Percentiles rank a stretch among this genome's conserved stretches.
Conservation (phyloP, 2,113 vertebrate species). For the Percopsis transmontana region DNA sequence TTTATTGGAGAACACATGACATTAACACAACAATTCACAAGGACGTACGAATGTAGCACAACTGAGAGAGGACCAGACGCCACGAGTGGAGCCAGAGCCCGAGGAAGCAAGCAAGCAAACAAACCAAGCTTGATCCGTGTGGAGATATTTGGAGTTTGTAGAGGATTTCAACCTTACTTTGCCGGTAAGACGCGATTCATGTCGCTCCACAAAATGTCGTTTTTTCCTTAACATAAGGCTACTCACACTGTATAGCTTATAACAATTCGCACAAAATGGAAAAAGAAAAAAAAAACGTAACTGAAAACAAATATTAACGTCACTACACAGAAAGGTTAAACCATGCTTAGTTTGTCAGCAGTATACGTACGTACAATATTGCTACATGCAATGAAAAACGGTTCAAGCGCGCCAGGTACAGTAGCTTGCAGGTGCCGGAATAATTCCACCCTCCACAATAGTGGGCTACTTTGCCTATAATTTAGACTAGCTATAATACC, state of each 20-base stretch:
- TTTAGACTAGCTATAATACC: no score
- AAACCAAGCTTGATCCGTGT: conserved; percentile 25
- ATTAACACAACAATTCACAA: conserved; percentile 40
- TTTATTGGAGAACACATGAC: conserved; percentile 53
- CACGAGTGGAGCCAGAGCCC: not conserved
- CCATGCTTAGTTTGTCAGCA: no score
- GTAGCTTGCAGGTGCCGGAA: no score
- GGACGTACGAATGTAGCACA: conserved; percentile 32
- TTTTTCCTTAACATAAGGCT: not conserved
- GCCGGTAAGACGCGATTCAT: conserved; percentile 57
- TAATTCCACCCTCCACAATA: no score
- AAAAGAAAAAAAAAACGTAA: no score
- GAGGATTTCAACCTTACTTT: conserved; percentile 41
- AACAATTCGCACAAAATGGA: no score
- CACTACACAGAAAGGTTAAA: no score
- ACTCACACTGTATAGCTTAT: not conserved
- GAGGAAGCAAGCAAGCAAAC: not conserved
- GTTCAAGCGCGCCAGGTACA: no score
- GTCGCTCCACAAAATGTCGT: not conserved
- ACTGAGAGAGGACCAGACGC: conserved; percentile 31
- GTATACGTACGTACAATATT: no score
- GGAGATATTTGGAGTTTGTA: conserved; percentile 67
- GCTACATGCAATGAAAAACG: no score
- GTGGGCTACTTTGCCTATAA: no score
- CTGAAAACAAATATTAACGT: no score